Percentiles rank a stretch among this genome's conserved stretches.
Evolutionary conservation across 2,113 vertebrate species (phyloP).

Genomic region (Castor canadensis): DNA sequence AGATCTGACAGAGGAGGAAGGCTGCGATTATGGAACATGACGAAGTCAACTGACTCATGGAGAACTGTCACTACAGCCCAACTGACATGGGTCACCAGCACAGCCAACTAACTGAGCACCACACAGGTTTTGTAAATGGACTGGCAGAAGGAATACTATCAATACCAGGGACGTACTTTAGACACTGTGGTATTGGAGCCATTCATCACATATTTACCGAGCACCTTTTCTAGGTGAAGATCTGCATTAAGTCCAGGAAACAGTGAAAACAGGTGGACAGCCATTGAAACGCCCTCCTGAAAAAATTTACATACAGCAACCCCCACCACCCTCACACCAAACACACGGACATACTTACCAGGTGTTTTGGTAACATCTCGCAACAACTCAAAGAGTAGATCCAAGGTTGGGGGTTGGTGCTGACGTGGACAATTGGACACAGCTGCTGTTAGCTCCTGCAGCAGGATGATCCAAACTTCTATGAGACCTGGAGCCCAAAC

Average conservation of each 20-base stretch:
- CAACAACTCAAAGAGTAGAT: constrained; percentile 94
- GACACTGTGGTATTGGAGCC: not conserved
- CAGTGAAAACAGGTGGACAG: not conserved
- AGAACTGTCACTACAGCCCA: not conserved
- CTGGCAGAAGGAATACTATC: not conserved
- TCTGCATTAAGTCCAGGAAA: not conserved
- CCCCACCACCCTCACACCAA: not conserved
- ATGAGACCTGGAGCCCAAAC: constrained; percentile 91
- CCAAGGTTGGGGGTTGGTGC: constrained; percentile 96
- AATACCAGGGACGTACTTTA: not conserved
- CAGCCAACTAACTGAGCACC: not conserved
- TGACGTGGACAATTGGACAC: constrained; percentile 97
- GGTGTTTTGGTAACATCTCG: constrained; percentile 92
- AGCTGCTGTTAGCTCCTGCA: constrained; percentile 96
- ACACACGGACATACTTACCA: constrained; percentile 84
- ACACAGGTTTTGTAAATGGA: not conserved
- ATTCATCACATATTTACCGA: not conserved
- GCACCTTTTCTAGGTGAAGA: not conserved
- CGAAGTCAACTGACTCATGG: not conserved
- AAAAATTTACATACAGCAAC: not conserved
- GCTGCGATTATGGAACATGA: not conserved
- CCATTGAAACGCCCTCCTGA: not conserved
- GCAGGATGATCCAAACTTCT: constrained; percentile 95
- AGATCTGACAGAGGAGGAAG: not conserved
- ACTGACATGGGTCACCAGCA: not conserved